Evolutionary conservation across 1,140 invertebrate genomes (phyloP), one percentile per base, ranked within the genome.

Genomic region (Pseudoatta argentina): DNA sequence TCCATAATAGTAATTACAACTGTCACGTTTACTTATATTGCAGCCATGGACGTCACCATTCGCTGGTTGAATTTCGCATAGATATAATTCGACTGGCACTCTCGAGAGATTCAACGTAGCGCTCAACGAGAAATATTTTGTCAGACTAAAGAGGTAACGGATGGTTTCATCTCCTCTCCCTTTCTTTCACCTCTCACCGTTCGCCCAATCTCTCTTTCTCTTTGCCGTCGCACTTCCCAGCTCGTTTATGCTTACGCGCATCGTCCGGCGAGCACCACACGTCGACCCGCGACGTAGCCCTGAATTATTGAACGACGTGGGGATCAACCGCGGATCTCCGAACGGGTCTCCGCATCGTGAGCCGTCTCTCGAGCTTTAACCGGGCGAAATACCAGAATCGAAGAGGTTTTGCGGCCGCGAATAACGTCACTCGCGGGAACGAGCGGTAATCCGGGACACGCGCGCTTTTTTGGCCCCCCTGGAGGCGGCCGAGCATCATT

Each of bases 91-190:
- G 87, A 64, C 30, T 71, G 89, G 81, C 88, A 75, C 82, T 86
- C 90, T 69, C 44, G 89, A 78, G 90, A 86, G 83, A 85, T 87
- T 88, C 85, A 53, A 53, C 69, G 71, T 89, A 86, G 85, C 88
- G 89, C 87, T 86, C 89, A 63, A 53, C 77, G 91, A 92, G 92
- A 93, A 93, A 93, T 93, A 93, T 93, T 93, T 92, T 89, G 91
- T 89, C 91, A 85, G 92, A 79, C 86, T 89, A 87, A 91, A 90
- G 87, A 92, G 90, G 91, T 90, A 92, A 87, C 85, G 86, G 77
- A 59, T 85, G 79, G 71, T 69, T 86, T 72, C 73, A 78, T 77
- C 75, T 88, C 75, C 88, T 88, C 87, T 92, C 76, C 64, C 85
- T 77, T 78, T 83, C 73, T 75, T 72, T 39, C 64, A 48, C 57